phyloP scores from a whole-genome alignment of 2,888 invertebrate genomes.

The Drosophila recens region DNA sequence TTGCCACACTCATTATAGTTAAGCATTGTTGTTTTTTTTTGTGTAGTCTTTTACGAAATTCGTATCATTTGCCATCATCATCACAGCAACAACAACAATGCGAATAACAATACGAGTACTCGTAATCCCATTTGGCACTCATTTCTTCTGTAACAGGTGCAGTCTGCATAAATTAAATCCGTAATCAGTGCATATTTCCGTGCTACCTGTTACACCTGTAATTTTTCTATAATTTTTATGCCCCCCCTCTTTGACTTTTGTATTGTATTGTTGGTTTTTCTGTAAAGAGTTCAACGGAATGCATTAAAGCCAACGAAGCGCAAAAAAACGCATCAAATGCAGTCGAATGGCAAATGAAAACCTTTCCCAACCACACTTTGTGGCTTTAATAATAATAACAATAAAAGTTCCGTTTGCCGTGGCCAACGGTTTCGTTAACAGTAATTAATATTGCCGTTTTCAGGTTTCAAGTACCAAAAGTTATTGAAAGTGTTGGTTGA shows the following conservation, averaged over 20 bases:
- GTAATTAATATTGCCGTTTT: conserved; percentile 13
- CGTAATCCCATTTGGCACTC: conserved; percentile 10
- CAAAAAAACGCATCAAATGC: conserved; percentile 68
- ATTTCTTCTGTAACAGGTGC: conserved; percentile 17
- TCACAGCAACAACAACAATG: conserved; percentile 20
- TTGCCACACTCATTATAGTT: neutral
- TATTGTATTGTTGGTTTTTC: conserved; percentile 16
- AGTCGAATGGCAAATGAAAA: conserved; percentile 65
- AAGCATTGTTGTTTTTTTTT: conserved; percentile 10
- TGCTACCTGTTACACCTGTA: conserved; percentile 53
- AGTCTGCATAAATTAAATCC: conserved; percentile 51
- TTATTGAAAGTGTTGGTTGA: neutral
- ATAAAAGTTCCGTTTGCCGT: conserved; percentile 38
- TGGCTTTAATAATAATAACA: conserved; percentile 32
- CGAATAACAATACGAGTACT: conserved; percentile 5
- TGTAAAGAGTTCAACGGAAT: conserved; percentile 48
- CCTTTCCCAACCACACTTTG: conserved; percentile 26
- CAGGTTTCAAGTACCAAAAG: conserved; percentile 3
- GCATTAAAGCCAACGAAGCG: conserved; percentile 65
- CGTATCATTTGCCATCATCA: conserved; percentile 16
- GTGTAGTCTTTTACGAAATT: neutral
- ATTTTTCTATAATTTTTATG: conserved; percentile 33
- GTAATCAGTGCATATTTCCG: conserved; percentile 67
- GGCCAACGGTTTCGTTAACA: conserved; percentile 10
- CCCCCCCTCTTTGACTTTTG: neutral